phyloP scores from a whole-genome alignment of 2,113 vertebrate genomes.

The Isurus oxyrinchus region DNA sequence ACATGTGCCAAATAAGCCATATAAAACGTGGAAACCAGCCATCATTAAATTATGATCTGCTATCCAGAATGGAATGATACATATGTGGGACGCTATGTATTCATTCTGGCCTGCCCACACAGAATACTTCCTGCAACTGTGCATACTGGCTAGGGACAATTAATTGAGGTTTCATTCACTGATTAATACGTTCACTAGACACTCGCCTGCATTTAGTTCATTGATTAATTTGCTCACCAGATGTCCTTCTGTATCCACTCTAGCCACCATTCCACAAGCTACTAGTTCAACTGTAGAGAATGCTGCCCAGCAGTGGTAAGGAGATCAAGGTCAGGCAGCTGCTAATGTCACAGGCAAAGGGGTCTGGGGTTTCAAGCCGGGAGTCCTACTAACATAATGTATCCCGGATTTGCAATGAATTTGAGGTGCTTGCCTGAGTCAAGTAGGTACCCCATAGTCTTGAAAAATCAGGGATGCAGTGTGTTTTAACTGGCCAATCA shows the following conservation, averaged over 20 bases:
- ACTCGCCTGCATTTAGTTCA: neutral
- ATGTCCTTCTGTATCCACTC: neutral
- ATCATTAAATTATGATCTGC: constrained; percentile 1
- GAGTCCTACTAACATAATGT: too few species aligned
- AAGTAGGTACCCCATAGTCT: neutral
- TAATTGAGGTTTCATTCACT: constrained; percentile 18
- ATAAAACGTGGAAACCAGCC: constrained; percentile 5
- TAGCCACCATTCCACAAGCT: neutral
- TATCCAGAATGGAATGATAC: neutral
- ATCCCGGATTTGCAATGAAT: neutral
- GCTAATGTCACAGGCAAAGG: neutral
- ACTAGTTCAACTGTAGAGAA: neutral
- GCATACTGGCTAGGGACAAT: neutral
- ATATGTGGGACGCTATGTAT: neutral
- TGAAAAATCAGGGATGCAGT: neutral
- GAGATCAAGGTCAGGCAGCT: neutral
- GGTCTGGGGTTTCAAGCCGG: neutral
- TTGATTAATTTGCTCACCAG: neutral
- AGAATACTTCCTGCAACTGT: neutral
- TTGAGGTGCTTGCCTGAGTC: neutral
- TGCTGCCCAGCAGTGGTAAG: too few species aligned
- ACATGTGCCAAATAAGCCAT: neutral
- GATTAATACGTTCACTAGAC: neutral
- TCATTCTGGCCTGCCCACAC: neutral
- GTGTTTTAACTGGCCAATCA: neutral